Percentiles rank a stretch among this genome's conserved stretches.
phyloP scores from a whole-genome alignment of 2,888 invertebrate species.

The Lepidonotus clava region DNA sequence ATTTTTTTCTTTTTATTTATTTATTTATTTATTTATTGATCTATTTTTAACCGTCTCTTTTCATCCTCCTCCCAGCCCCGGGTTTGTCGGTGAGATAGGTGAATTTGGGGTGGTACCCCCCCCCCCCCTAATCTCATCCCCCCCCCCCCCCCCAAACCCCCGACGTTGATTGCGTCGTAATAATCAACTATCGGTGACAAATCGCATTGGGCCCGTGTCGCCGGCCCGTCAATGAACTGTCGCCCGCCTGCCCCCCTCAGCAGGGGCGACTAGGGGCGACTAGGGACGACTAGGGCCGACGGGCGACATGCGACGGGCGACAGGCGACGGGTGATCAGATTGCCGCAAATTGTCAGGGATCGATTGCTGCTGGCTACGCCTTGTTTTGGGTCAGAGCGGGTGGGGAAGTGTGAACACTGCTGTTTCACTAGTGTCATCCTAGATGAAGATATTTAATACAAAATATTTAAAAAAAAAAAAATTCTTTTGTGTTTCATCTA shows the following conservation, averaged over 20 bases:
- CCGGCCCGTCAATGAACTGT: slow-evolving; percentile 30
- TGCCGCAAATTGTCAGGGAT: no score
- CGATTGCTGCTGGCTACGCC: no score
- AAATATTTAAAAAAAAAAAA: no score
- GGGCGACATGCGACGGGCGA: background rate
- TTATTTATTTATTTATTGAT: no score
- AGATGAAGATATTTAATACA: no score
- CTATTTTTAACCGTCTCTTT: background rate
- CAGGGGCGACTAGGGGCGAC: background rate
- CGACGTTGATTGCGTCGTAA: slow-evolving; percentile 34
- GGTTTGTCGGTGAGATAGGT: no score
- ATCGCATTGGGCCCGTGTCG: slow-evolving; percentile 34
- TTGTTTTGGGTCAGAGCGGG: no score
- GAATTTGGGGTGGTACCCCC: background rate
- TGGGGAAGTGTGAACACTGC: no score
- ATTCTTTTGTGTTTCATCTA: no score
- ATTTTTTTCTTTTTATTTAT: no score
- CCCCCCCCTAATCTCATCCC: background rate
- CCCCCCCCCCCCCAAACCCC: background rate
- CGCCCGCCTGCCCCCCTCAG: background rate
- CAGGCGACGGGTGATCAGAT: background rate
- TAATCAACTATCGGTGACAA: slow-evolving; percentile 52
- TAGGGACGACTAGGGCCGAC: background rate
- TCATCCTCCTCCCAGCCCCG: background rate
- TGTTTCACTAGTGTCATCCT: no score